Evolutionary conservation across 2,113 vertebrate genomes (phyloP).

Genomic region (Hypocryptadius cinnamomeus): DNA sequence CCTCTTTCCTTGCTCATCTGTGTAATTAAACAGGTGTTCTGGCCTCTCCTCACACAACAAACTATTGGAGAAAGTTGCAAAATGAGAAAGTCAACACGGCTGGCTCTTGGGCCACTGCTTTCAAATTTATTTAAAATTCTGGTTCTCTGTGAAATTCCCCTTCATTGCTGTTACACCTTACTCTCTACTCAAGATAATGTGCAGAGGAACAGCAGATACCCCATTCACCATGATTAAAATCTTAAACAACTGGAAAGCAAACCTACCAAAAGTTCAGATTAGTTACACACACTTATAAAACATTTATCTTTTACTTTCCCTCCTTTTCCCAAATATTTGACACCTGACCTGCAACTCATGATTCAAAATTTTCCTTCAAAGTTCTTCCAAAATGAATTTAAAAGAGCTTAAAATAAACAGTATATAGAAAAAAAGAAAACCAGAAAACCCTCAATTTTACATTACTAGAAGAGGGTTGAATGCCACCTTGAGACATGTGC

Average conservation of each 20-base stretch:
- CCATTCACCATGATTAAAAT: not conserved
- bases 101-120: not conserved
- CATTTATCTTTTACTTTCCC: not conserved
- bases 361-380: not conserved
- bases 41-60: not conserved
- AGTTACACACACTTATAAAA: not conserved
- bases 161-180: not conserved
- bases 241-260: not conserved
- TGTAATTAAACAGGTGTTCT: not conserved
- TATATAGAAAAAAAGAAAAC: not conserved
- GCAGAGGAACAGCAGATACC: not conserved
- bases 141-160: not conserved
- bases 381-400: not conserved
- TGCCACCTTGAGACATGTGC: not conserved
- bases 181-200: not conserved
- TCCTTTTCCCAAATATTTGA: not conserved
- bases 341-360: not conserved
- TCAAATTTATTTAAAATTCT: not conserved
- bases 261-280: not conserved
- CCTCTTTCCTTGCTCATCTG: not conserved
- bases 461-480: not conserved
- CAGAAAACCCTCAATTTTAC: not conserved
- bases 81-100: not conserved
- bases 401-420: not conserved
- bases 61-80: not conserved